Conservation (phyloP, 2,888 invertebrate genomes). For the Lepidocyrtoides sp. region DNA sequence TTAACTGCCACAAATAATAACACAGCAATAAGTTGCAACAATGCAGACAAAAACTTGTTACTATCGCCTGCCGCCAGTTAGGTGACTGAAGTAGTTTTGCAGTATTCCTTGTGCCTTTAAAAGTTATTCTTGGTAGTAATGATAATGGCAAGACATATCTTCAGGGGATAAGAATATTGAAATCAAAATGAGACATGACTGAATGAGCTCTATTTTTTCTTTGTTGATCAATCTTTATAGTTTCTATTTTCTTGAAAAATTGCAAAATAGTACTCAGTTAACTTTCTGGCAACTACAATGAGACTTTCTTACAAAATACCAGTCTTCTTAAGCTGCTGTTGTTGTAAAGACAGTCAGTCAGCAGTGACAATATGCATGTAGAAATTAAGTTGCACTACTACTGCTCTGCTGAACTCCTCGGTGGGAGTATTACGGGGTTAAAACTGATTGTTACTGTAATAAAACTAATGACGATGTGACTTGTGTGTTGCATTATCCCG, state of each 20-base stretch:
- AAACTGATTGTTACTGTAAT: conserved; percentile 14
- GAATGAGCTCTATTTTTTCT: conserved; percentile 10
- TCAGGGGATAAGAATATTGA: conserved; percentile 21
- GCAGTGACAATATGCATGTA: too few species aligned
- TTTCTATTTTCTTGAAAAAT: background rate
- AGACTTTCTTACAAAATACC: conserved; percentile 3
- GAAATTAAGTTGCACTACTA: too few species aligned
- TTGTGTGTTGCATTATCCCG: conserved; percentile 5
- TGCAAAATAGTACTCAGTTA: background rate
- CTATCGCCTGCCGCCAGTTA: background rate
- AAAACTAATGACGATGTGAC: background rate
- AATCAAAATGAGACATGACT: conserved; percentile 44
- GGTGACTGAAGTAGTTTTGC: conserved; percentile 36
- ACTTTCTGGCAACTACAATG: background rate
- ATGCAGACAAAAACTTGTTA: background rate
- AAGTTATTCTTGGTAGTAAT: background rate
- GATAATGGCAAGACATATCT: background rate
- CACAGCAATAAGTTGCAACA: background rate
- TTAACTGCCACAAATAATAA: conserved; percentile 1
- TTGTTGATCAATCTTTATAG: conserved; percentile 23
- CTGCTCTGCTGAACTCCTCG: conserved; percentile 29
- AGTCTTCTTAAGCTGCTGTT: background rate
- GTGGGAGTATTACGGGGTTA: conserved; percentile 51
- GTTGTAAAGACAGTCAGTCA: too few species aligned
- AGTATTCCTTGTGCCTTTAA: conserved; percentile 35